Evolutionary conservation across 1,140 invertebrate species (phyloP), one percentile per base, ranked within the genome.

Genomic region (Teleogryllus occipitalis): DNA sequence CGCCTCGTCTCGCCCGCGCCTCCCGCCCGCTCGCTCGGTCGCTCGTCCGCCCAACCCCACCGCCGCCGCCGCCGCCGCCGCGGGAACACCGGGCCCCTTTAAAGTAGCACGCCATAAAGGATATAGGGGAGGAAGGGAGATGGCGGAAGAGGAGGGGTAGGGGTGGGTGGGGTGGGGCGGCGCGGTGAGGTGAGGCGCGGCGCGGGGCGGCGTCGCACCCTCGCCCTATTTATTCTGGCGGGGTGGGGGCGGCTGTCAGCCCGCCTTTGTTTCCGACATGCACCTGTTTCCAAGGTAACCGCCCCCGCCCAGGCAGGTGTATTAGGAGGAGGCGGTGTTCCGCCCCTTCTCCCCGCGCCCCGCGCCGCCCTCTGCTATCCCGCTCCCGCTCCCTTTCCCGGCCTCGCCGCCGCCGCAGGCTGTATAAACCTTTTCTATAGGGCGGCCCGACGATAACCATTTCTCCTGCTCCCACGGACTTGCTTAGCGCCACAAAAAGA

Each of bases 261-360:
- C 78, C 82, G 82, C 82, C 83, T 75, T 46, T 74, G 82, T 83
- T 81, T 82, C 84, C 81, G 81, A 80, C 81, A 79, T 81, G 81
- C 82, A 79, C 81, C 82, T 81, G 48, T 80, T 77, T 79, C n/a
- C 47, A 74, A 75, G 81, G 72, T 81, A 80, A 82, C 81, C 82
- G 81, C 78, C 74, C n/a, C 85, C 84, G 86, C 84, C 84, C 84
- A 84, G 83, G 82, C 83, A 81, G 76, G 78, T 79, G 83, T 82
- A 84, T 84, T 84, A 83, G 83, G 83, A 83, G 82, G 81, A 81
- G 80, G 78, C 83, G 54, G 76, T 77, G 83, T 81, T 83, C 83
- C 82, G 82, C 80, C 79, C 80, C 77, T 81, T 81, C 81, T 78
- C 81, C 82, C 75, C 27, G 27, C 27, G 27, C 27, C 27, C 27